Percentiles rank a stretch among this genome's conserved stretches.
phyloP scores from a whole-genome alignment of 2,797 vertebrate species.

The Xiphophorus birchmanni region DNA sequence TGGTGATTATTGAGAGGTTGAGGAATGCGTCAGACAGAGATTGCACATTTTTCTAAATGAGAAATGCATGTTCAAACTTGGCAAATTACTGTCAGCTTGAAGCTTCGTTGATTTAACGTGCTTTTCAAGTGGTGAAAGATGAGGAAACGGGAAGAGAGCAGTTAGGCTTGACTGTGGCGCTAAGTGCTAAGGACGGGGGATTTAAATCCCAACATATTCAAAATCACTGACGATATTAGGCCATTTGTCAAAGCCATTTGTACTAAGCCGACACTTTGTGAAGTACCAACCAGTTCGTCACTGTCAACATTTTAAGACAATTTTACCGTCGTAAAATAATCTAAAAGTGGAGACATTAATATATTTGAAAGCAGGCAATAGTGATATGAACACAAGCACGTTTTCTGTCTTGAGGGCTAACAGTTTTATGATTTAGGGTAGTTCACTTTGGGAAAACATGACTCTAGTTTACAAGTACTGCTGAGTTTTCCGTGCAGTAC shows the following conservation, averaged over 20 bases:
- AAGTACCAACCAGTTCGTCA: background rate
- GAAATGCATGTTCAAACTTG: slow-evolving; percentile 1
- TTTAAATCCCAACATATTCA: slow-evolving; percentile 5
- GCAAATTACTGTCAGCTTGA: slow-evolving; percentile 9
- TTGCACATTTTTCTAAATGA: background rate
- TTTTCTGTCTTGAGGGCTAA: background rate
- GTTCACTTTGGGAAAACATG: background rate
- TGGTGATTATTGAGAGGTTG: slow-evolving; percentile 5
- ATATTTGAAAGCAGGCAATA: background rate
- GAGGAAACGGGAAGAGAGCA: slow-evolving; percentile 5
- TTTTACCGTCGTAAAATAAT: background rate
- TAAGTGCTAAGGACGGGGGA: background rate
- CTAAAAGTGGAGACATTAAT: background rate
- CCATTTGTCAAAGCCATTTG: slow-evolving; percentile 4
- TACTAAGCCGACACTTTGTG: background rate
- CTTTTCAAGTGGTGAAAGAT: slow-evolving; percentile 9
- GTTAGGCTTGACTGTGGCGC: background rate
- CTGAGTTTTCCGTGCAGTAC: background rate
- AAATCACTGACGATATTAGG: background rate
- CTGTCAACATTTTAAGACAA: background rate
- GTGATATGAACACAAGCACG: background rate
- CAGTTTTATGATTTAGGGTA: background rate
- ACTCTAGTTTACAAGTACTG: background rate
- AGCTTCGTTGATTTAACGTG: slow-evolving; percentile 1
- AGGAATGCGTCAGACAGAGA: background rate